These are phyloP conservation scores for Pseudomyrmex sp. DNA, from an alignment of 1,140 invertebrate species.

Conservation along the genomic window DNA sequence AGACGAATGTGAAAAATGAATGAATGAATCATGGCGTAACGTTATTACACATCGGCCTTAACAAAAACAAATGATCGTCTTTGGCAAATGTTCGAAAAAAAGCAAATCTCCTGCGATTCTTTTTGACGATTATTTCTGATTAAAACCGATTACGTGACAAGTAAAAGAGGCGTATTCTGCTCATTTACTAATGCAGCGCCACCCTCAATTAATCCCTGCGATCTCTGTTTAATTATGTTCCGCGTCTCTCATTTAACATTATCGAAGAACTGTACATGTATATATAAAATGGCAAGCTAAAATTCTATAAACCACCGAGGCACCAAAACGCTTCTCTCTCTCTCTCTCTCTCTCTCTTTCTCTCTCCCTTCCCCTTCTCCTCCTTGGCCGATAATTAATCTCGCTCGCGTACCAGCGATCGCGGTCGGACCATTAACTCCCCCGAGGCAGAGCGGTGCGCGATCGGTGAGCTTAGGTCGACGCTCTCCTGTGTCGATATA, in stretches of 20 bases:
- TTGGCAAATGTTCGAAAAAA: not conserved
- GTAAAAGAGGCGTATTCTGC: not conserved
- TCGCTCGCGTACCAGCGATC: constrained; percentile 54
- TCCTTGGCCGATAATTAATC: constrained; percentile 47
- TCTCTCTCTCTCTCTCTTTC: not conserved
- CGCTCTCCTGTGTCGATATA: constrained; percentile 52
- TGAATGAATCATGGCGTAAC: not conserved
- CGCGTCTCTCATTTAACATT: constrained; percentile 10
- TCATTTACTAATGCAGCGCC: too few species aligned
- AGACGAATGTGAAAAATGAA: not conserved
- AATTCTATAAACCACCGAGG: constrained; percentile 35
- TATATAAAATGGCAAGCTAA: not conserved
- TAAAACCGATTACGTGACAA: not conserved
- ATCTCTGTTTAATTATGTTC: not conserved
- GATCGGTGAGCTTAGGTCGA: constrained; percentile 53
- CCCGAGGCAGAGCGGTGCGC: constrained; percentile 41
- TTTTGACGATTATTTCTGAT: not conserved
- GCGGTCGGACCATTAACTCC: constrained; percentile 51
- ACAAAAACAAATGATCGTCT: not conserved
- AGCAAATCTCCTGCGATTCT: not conserved
- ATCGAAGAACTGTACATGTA: constrained; percentile 8
- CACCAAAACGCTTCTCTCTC: not conserved
- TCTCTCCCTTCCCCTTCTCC: not conserved
- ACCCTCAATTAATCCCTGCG: too few species aligned
- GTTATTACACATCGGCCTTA: not conserved